Evolutionary conservation across 2,888 invertebrate genomes (phyloP).

Genomic region (Meandrusa payeni): DNA sequence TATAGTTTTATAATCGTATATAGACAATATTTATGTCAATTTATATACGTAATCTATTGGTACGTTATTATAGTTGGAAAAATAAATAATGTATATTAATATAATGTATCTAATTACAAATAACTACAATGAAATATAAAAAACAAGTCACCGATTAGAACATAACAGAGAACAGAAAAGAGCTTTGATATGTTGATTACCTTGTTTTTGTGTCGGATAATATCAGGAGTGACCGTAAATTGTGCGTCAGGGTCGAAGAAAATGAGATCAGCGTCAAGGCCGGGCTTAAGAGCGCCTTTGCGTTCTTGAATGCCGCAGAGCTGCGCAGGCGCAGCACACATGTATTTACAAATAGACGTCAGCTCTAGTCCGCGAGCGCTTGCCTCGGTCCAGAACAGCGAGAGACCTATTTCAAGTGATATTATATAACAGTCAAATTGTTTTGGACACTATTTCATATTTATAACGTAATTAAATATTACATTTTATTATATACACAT

Average conservation of each 20-base stretch:
- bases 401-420: slow-evolving; percentile 81
- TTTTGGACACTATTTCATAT: no score
- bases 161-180: not conserved
- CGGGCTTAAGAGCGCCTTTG: slow-evolving; percentile 83
- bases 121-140: no score
- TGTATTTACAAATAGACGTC: slow-evolving; percentile 77
- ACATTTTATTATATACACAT: no score
- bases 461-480: no score
- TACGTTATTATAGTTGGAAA: no score
- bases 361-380: slow-evolving; percentile 75
- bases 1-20: no score
- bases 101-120: no score
- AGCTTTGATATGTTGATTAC: slow-evolving; percentile 46
- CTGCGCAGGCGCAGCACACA: slow-evolving; percentile 82
- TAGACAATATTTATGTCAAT: no score
- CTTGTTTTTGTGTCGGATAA: slow-evolving; percentile 86
- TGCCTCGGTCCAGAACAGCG: slow-evolving; percentile 85
- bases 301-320: slow-evolving; percentile 81
- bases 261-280: slow-evolving; percentile 86
- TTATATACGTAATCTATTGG: no score
- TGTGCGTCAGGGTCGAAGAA: slow-evolving; percentile 84
- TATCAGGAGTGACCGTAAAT: slow-evolving; percentile 78
- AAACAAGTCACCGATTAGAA: not conserved
- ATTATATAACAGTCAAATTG: no score
- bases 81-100: no score